Base-by-base conservation (phyloP, 2,797 vertebrate genomes). In the Semaprochilodus insignis region DNA sequence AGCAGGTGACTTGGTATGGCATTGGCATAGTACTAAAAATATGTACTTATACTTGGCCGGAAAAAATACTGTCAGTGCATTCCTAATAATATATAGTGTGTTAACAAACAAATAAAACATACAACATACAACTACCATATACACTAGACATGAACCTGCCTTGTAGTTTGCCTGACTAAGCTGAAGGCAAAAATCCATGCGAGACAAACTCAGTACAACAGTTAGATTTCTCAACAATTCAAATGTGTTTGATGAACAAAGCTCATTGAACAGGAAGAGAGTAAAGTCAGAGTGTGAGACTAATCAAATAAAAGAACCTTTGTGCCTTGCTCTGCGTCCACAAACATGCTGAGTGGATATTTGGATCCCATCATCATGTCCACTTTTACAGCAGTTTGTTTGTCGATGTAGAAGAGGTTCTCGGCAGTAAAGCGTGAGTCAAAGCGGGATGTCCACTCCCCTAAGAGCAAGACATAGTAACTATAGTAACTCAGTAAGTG, bases 291-390 rank as follows among this genome's bases (percentile, higher is more conserved):
- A 25, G 23, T 3, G 13, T 3, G 23, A 52, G 2, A 17, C 0
- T 48, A 40, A 31, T 31, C 25, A 4, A 72, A 54, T 60, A 60
- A 15, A 31, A 19, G 19, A 3, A 77, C 97, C 96, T 97, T 95
- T 19, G 94, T 92, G 52, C 96, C 92, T 10, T 95, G 93, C 16
- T 94, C 89, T 21, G 93, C 92, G 73, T 96, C 88, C 0, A 90
- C 85, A 87, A 96, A 93, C 93, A 96, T 93, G 74, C 96, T 96
- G 36, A 98, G 90, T 1, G 97, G 93, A 82, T 97, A 97, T 3
- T 92, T 92, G 17, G 55, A 82, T 65, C 95, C 95, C 44, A 92
- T 94, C 97, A 98, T 99, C 97, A 98, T 99, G 86, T 97, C 95
- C 80, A 98, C 97, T 0, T 92, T 91, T 65, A 97, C 95, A 0